These are phyloP conservation scores for Pasiphila rectangulata DNA, from an alignment of 2,888 invertebrate genomes.

Conservation along the genomic window DNA sequence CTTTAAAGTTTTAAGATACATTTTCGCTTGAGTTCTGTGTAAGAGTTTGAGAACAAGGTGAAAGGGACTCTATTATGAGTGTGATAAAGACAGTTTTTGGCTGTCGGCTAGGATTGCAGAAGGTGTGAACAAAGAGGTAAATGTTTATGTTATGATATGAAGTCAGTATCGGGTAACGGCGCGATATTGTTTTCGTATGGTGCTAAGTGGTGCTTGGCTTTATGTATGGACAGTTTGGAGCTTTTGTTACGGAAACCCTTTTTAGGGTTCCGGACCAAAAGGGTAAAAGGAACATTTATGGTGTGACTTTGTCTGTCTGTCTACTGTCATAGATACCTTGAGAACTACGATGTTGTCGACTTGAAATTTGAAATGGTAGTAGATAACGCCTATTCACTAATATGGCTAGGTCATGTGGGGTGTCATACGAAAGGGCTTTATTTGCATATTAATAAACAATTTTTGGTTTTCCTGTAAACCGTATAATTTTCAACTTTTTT, in stretches of 20 bases:
- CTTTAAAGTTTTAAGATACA: not conserved
- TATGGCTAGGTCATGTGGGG: too few relatives aligned
- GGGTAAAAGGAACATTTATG: too few relatives aligned
- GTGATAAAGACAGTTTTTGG: slow-evolving; percentile 32
- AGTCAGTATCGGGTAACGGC: slow-evolving; percentile 25
- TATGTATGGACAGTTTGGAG: slow-evolving; percentile 16
- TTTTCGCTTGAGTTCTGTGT: not conserved
- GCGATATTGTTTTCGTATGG: slow-evolving; percentile 33
- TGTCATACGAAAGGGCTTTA: too few relatives aligned
- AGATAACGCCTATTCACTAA: too few relatives aligned
- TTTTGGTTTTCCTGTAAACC: too few relatives aligned
- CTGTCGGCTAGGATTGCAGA: slow-evolving; percentile 30
- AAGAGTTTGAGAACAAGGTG: slow-evolving; percentile 4
- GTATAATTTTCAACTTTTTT: too few relatives aligned
- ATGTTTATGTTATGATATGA: slow-evolving; percentile 48
- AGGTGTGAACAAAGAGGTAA: slow-evolving; percentile 53
- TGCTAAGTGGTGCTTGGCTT: slow-evolving; percentile 39
- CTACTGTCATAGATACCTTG: too few relatives aligned
- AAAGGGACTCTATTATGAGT: slow-evolving; percentile 27
- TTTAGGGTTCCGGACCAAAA: too few relatives aligned
- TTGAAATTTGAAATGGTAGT: too few relatives aligned
- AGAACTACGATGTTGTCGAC: too few relatives aligned
- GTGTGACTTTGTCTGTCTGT: too few relatives aligned
- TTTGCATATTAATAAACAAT: too few relatives aligned
- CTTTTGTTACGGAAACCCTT: slow-evolving; percentile 2